Conservation (phyloP, 1,140 invertebrate genomes). For the Trialeurodes vaporariorum region DNA sequence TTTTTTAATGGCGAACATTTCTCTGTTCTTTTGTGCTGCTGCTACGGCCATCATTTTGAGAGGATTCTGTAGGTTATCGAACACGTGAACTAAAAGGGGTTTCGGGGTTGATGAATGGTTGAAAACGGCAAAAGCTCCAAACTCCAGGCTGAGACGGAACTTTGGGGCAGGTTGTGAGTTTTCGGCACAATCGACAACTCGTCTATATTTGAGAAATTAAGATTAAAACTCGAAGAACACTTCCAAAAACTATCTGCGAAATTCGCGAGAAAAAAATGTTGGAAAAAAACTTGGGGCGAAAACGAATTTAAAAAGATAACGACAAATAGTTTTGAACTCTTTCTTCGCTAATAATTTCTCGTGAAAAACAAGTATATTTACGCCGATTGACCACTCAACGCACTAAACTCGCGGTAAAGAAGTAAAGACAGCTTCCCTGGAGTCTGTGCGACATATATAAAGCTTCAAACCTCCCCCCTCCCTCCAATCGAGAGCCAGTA, state of each 20-base stretch:
- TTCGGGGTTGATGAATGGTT: slow-evolving; percentile 11
- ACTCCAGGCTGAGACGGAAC: slow-evolving; percentile 19
- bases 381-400: neutral
- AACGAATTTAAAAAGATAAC: neutral
- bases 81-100: neutral
- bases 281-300: neutral
- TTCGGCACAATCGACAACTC: neutral
- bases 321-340: neutral
- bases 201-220: neutral
- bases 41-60: slow-evolving; percentile 64
- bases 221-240: neutral
- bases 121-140: slow-evolving; percentile 21
- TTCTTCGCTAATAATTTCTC: neutral
- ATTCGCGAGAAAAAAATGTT: neutral
- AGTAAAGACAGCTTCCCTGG: neutral
- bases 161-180: neutral
- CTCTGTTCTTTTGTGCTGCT: slow-evolving; percentile 78
- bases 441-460: neutral
- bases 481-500: no score
- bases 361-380: neutral
- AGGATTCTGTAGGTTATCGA: slow-evolving; percentile 11
- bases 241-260: neutral
- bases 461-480: neutral
- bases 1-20: slow-evolving; percentile 91
- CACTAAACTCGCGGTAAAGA: neutral